Percentiles rank a stretch among this genome's conserved stretches.
Evolutionary conservation across 2,888 invertebrate species (phyloP).

Genomic region (Epinotia bilunana): DNA sequence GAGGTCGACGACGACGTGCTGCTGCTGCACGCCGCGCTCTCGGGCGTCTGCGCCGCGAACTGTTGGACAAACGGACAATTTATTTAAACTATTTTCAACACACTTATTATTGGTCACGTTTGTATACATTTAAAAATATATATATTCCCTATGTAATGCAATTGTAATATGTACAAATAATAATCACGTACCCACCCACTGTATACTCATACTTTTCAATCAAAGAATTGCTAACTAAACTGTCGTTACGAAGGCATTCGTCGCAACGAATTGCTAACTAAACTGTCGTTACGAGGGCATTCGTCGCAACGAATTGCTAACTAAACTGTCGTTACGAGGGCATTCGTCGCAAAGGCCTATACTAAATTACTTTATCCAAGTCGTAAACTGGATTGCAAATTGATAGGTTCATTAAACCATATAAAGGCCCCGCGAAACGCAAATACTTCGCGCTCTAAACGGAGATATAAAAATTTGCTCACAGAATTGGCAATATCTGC

Average conservation of each 20-base stretch:
- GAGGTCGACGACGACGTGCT: slow-evolving; percentile 71
- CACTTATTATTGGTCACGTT: too few relatives aligned
- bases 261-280: too few relatives aligned
- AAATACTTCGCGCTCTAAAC: neutral
- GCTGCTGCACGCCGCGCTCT: slow-evolving; percentile 69
- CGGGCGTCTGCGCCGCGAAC: slow-evolving; percentile 73
- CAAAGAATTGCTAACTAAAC: too few relatives aligned
- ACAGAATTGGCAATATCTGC: neutral
- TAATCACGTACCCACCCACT: neutral
- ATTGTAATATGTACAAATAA: neutral
- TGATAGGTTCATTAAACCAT: neutral
- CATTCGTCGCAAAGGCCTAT: neutral
- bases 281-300: neutral
- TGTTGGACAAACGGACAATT: slow-evolving; percentile 47
- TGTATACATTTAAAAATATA: too few relatives aligned
- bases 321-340: neutral
- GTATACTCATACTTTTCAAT: neutral
- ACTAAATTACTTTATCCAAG: neutral
- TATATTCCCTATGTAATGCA: too few relatives aligned
- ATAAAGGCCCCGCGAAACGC: neutral
- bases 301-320: neutral
- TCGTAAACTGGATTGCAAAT: neutral
- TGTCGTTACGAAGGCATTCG: too few relatives aligned
- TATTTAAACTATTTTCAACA: neutral
- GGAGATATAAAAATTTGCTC: neutral